Percentiles rank a stretch among this genome's conserved stretches.
These are phyloP conservation scores for Pelvicachromis taeniatus DNA, from an alignment of 2,113 vertebrate species.

Conservation along the genomic window DNA sequence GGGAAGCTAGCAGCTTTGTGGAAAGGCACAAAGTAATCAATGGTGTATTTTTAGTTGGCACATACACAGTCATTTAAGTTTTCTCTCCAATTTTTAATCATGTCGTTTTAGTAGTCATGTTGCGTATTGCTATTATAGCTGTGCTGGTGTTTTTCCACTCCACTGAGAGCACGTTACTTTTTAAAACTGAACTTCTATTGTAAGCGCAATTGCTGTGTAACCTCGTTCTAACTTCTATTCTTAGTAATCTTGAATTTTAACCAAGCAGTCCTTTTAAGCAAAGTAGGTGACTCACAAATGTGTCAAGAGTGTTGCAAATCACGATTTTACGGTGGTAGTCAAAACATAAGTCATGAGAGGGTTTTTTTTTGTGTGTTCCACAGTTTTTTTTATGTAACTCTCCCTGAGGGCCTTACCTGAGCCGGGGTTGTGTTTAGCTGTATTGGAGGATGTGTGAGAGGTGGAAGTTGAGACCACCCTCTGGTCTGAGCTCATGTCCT, in stretches of 20 bases:
- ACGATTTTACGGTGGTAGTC: background rate
- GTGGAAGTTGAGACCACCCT: constrained; percentile 79
- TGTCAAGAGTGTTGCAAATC: background rate
- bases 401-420: constrained; percentile 79
- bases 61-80: background rate
- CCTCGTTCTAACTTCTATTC: background rate
- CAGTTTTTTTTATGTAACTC: background rate
- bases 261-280: background rate
- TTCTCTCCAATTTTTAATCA: background rate
- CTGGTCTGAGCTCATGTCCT: constrained; percentile 83
- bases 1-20: background rate
- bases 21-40: background rate
- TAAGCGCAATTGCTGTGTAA: background rate
- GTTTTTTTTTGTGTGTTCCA: background rate
- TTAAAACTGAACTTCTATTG: background rate
- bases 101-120: background rate
- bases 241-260: background rate
- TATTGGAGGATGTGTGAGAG: constrained; percentile 84
- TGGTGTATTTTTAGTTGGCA: background rate
- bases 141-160: background rate
- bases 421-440: constrained; percentile 86
- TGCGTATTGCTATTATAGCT: background rate
- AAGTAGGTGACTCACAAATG: background rate
- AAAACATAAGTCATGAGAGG: background rate
- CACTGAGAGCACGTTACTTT: fast-evolving